Evolutionary conservation across 1,140 invertebrate species (phyloP), one percentile per base, ranked within the genome.

Genomic region (Ips nitidus): DNA sequence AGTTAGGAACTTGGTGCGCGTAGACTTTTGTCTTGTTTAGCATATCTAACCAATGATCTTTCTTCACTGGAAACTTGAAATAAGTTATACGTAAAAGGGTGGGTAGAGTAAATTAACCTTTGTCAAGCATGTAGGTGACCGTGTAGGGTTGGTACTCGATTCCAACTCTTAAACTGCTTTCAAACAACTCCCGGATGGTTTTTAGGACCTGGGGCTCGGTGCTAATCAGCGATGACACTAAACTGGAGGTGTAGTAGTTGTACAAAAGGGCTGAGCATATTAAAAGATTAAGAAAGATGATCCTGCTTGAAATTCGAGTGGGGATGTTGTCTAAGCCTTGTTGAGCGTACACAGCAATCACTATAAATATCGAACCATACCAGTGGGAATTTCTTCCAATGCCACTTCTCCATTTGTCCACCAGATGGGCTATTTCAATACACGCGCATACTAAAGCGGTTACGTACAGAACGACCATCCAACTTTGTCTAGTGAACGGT

Each of bases 171-270:
- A n/a, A n/a, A n/a, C n/a, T n/a, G n/a, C n/a, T n/a, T n/a, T n/a
- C n/a, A n/a, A n/a, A n/a, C n/a, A n/a, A n/a, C n/a, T n/a, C n/a
- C n/a, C n/a, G n/a, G n/a, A n/a, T n/a, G n/a, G n/a, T n/a, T n/a
- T n/a, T n/a, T n/a, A n/a, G n/a, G n/a, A n/a, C n/a, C n/a, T n/a
- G n/a, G n/a, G n/a, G 73, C 6, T 72, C 66, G 47, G 72, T 74
- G 45, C 74, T 80, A 4, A 81, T 63, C 1, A 80, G 70, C 1
- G 78, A 77, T 2, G 79, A 80, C 6, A 81, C 77, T 52, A 81
- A 76, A 69, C 78, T 79, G 1, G 80, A 80, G 3, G 80, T 81
- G 70, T 81, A 81, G 58, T 79, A 80, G 62, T 81, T 80, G 70
- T 80, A 81, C 5, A 79, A 68, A 5, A 81, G 62, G 7, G 80